Evolutionary conservation across 2,797 vertebrate species (phyloP), one percentile per base, ranked within the genome.

Genomic region (Melanitta fusca): DNA sequence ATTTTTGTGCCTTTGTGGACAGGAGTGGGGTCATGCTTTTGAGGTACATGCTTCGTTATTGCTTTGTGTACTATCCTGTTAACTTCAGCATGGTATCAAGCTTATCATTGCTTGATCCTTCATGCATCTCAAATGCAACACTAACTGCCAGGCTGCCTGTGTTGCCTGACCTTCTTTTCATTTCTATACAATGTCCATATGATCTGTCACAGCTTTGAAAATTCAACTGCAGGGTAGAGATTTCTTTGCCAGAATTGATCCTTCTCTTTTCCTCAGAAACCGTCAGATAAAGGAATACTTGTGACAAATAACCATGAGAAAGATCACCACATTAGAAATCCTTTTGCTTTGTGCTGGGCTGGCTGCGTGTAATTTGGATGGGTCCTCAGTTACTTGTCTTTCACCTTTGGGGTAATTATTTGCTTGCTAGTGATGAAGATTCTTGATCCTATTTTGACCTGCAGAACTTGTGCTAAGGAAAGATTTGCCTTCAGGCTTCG

Each of bases 331-430:
- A 20, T 89, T 74, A 92, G 86, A 94, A 94, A 89, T 92, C 41
- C 72, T 90, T 14, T 25, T 47, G 84, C 95, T 96, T 91, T 91
- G 92, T 94, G 77, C 90, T 79, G 51, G 0, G n/a, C 72, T 83
- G 34, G 61, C 79, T 92, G 56, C 78, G 62, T 94, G 75, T 92
- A 91, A 92, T 96, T 95, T 93, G 94, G 73, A 93, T 7, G 22
- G 70, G 58, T 95, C 82, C 81, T 91, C 81, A 78, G 79, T 95
- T 91, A 88, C 90, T 96, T 89, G 71, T 88, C 87, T 96, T 96
- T 96, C 96, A 95, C 94, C 94, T 95, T 91, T 82, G 90, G 94
- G 94, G 90, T 97, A 96, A 96, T 97, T 93, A 95, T 95, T 96
- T 95, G 74, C 88, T 94, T 94, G 86, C 0, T 56, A 78, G 58